Evolutionary conservation across 1,140 invertebrate genomes (phyloP), one percentile per base, ranked within the genome.

Genomic region (Drosophila cardini): DNA sequence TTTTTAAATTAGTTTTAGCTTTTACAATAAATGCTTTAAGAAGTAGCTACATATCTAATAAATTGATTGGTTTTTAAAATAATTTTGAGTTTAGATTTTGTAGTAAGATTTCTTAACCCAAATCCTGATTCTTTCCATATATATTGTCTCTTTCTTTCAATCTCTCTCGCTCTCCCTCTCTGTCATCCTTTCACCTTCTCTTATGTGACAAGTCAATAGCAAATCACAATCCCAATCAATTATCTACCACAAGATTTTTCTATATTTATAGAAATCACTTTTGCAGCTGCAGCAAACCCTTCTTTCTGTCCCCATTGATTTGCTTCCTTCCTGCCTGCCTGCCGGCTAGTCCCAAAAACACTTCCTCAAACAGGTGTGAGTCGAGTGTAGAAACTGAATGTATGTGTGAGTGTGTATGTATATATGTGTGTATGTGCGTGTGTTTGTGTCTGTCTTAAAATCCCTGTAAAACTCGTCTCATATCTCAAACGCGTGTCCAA

Each of bases 401-500:
- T 0, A 26, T 26, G 21, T 26, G 1, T 26, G 21, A 4, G 21
- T 26, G 21, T 26, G 21, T 26, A 0, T 26, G 21, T 5, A 5
- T n/a, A n/a, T n/a, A n/a, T n/a, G 21, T 26, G 21, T 26, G 21
- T 26, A 0, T 26, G 21, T 5, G 21, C 4, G 21, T 26, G 21
- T 26, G 21, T 26, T 26, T 26, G 21, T 26, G 21, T 26, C 21
- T 26, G 1, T 26, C 21, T 26, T 55, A 18, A 8, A n/a, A 11
- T 18, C n/a, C 15, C 16, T 13, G 15, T 4, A 55, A 55, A 38
- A 16, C 2, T 10, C 34, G 58, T 52, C 78, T 78, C 68, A 46
- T 78, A 87, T 82, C 83, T 64, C 65, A 71, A 52, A 67, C 84
- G 83, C 83, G 83, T 87, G 83, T 73, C 53, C 84, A 72, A 87